Percentiles rank a stretch among this genome's conserved stretches.
Conservation (phyloP, 2,888 invertebrate species). For the Acronicta alni region DNA sequence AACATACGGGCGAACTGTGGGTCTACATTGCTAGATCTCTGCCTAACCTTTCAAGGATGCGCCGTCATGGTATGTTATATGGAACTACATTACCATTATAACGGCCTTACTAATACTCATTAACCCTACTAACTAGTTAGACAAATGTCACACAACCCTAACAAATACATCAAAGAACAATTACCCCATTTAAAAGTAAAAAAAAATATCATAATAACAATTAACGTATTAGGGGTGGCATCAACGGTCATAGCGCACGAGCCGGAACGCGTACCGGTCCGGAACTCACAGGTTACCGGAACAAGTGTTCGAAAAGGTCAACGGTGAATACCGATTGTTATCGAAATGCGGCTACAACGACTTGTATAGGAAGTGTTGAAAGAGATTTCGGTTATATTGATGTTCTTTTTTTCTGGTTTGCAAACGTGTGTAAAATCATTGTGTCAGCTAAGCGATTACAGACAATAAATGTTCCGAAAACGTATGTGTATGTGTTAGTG, state of each 20-base stretch:
- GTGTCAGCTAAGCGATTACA: too few species aligned
- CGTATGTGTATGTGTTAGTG: too few species aligned
- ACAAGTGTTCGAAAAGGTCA: slow-evolving; percentile 64
- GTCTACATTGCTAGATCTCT: too few species aligned
- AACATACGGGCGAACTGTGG: too few species aligned
- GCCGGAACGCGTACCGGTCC: slow-evolving; percentile 67
- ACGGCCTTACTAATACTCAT: slow-evolving; percentile 2
- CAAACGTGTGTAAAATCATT: neutral
- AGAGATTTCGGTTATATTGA: too few species aligned
- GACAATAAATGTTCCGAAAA: too few species aligned
- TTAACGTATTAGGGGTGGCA: slow-evolving; percentile 42
- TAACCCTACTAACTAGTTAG: slow-evolving; percentile 7
- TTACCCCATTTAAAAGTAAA: slow-evolving; percentile 21
- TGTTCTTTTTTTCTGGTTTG: slow-evolving; percentile 6
- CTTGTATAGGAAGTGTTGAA: slow-evolving; percentile 3
- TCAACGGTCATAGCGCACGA: slow-evolving; percentile 59
- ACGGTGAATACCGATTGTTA: slow-evolving; percentile 52
- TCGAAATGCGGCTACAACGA: slow-evolving; percentile 34
- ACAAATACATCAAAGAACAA: slow-evolving; percentile 15
- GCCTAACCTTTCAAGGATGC: too few species aligned
- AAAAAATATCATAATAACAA: slow-evolving; percentile 51
- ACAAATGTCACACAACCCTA: slow-evolving; percentile 11
- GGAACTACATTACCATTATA: neutral
- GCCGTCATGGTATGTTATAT: neutral
- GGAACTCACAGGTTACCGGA: slow-evolving; percentile 53